These are phyloP conservation scores for Sepiola atlantica DNA, from an alignment of 2,888 invertebrate species.

Conservation along the genomic window DNA sequence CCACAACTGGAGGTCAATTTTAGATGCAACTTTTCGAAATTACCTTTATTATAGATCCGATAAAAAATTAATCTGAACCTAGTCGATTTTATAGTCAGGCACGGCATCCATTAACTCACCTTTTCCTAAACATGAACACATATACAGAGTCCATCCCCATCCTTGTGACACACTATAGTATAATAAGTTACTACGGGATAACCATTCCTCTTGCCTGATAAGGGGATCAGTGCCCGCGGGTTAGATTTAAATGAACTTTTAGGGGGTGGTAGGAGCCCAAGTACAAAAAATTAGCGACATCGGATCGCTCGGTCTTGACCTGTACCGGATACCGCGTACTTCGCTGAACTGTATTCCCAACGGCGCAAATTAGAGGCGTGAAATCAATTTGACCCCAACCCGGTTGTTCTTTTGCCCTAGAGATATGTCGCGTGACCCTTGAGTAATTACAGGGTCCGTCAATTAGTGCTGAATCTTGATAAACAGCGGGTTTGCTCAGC, in stretches of 20 bases:
- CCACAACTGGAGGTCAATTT: too few species aligned
- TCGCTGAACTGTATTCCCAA: background rate
- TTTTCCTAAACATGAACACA: too few species aligned
- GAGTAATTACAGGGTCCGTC: background rate
- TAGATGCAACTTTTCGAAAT: too few species aligned
- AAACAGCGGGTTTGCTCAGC: background rate
- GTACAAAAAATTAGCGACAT: background rate
- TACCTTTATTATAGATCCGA: too few species aligned
- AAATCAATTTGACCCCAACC: background rate
- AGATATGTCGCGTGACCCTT: constrained; percentile 14
- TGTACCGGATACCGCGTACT: background rate
- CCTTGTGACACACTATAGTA: background rate
- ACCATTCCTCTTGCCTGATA: background rate
- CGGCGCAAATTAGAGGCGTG: background rate
- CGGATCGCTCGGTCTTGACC: background rate
- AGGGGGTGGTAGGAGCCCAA: background rate
- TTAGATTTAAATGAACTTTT: background rate
- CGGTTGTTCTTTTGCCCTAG: background rate
- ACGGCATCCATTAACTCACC: too few species aligned
- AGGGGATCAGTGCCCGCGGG: background rate
- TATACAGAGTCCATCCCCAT: too few species aligned
- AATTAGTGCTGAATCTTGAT: background rate
- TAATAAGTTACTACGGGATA: background rate
- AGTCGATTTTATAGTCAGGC: too few species aligned
- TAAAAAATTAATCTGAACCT: too few species aligned